Evolutionary conservation across 2,888 invertebrate species (phyloP), one percentile per base, ranked within the genome.

Genomic region (Petrolisthes cinctipes): DNA sequence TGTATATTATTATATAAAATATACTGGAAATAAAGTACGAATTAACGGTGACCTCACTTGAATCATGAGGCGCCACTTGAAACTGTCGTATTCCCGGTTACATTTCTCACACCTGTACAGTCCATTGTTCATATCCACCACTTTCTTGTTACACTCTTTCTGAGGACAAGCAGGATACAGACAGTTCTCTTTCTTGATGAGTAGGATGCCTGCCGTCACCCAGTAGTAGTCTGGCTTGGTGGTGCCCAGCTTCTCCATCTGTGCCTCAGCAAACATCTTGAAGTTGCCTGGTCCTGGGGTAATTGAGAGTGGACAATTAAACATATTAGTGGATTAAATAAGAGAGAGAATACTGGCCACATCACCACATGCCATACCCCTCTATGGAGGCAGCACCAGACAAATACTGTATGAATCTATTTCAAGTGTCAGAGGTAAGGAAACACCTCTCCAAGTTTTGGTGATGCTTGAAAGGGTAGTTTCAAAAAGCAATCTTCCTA

Each of bases 81-180:
- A 99, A 91, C 96, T 96, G 0, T 96, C 95, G 92, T 94, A 97
- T 91, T 97, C 97, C 85, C 95, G 94, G 92, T 96, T 95, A 93
- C 99, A 99, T 93, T 99, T 99, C 93, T 99, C 99, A 93, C 99
- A 99, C 61, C 97, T 94, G 93, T 95, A 99, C 92, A 95, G 94
- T 0, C 97, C 97, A 92, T 97, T 97, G 91, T 96, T 96, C 92
- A 96, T 95, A 93, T 99, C 98, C 9, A 97, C 94, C 0, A 99
- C 94, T 93, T 99, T 99, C 93, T 99, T 99, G 92, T 98, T 98
- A 93, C 99, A 99, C 83, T 95, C 95, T 1, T 96, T 95, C 82
- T 95, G 94, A 0, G 98, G 96, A 91, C 99, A 99, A 0, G 99
- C 96, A 93, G 96, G 96, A 93, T 99, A 99, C 85, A 97, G 93